These are phyloP conservation scores for Leucopsar rothschildi DNA, from an alignment of 2,113 vertebrate genomes.

Conservation along the genomic window DNA sequence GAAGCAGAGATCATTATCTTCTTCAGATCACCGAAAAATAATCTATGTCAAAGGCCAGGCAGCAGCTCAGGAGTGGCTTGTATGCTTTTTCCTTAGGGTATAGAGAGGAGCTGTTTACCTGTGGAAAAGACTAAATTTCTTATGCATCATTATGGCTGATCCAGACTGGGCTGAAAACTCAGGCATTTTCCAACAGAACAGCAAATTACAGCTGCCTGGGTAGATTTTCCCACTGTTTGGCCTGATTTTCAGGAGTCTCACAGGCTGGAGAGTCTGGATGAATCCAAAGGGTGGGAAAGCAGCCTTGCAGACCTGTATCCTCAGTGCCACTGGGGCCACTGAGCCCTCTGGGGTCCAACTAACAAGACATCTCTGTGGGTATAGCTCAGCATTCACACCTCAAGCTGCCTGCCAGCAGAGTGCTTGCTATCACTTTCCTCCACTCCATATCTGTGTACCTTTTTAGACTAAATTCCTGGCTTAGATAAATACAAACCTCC, in stretches of 20 bases:
- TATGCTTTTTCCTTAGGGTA: not conserved
- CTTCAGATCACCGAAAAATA: not conserved
- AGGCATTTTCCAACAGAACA: not conserved
- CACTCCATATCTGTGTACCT: not conserved
- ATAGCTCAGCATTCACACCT: not conserved
- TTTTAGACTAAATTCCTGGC: constrained; percentile 39
- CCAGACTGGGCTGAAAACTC: not conserved
- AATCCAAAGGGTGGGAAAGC: not conserved
- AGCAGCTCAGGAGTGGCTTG: not conserved
- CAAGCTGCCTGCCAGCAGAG: not conserved
- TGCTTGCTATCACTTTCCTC: constrained; percentile 26
- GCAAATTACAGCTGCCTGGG: not conserved
- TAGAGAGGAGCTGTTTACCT: not conserved
- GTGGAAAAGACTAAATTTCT: not conserved
- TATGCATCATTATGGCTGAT: not conserved
- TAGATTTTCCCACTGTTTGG: not conserved
- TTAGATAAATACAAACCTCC: not conserved
- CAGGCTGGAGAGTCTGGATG: not conserved
- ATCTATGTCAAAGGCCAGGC: not conserved
- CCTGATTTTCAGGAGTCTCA: not conserved
- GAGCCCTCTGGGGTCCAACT: not conserved
- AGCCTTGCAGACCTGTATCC: fast-evolving
- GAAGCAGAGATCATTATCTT: not conserved
- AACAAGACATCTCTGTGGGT: not conserved
- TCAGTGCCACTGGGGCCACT: not conserved